These are phyloP conservation scores for Romanogobio albipinnatus DNA, from an alignment of 2,113 vertebrate species.

Conservation along the genomic window DNA sequence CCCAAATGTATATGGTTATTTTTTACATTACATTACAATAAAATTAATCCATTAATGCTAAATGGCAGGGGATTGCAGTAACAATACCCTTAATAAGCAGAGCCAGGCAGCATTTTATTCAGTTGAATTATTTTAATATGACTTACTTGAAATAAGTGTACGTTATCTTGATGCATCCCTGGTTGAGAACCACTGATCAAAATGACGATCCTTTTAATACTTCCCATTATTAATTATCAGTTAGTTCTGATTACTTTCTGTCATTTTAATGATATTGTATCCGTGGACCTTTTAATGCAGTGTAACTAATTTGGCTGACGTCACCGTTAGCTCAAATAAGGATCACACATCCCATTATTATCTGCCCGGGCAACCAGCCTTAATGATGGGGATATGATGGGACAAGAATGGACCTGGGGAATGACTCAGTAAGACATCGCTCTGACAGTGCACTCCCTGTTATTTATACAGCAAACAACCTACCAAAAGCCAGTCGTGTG, in stretches of 20 bases:
- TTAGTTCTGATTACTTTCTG: background rate
- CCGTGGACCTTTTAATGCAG: background rate
- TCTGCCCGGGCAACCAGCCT: constrained; percentile 22
- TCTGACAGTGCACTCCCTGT: constrained; percentile 46
- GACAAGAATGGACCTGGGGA: constrained; percentile 9
- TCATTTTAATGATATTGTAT: background rate
- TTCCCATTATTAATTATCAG: background rate
- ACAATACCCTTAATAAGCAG: background rate
- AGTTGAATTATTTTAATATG: background rate
- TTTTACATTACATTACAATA: too few species aligned
- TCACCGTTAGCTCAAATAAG: constrained; percentile 18
- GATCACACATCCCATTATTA: constrained; percentile 19
- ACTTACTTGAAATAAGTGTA: background rate
- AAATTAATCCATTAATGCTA: too few species aligned
- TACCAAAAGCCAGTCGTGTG: constrained; percentile 46
- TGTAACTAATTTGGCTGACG: background rate
- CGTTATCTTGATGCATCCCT: background rate
- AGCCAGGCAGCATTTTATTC: background rate
- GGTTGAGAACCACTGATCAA: background rate
- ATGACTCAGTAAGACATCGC: constrained; percentile 42
- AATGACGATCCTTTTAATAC: background rate
- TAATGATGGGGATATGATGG: constrained; percentile 27
- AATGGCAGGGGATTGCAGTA: background rate
- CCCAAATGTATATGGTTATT: too few species aligned
- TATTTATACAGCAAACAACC: constrained; percentile 66